Conservation (phyloP, 2,113 vertebrate genomes). For the Dicentrarchus labrax region DNA sequence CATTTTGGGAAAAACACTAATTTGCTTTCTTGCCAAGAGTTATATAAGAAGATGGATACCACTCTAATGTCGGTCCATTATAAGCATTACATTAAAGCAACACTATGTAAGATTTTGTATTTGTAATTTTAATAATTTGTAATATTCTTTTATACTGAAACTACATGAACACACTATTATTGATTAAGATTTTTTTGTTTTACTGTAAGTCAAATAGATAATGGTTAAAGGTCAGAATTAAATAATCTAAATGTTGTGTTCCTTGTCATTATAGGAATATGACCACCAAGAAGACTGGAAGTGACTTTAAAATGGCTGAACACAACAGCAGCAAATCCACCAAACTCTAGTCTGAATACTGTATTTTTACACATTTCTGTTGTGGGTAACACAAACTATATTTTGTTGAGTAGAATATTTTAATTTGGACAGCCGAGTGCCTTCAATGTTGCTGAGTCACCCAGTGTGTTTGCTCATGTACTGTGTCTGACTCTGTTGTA, state of each 20-base stretch:
- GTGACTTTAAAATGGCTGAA: background rate
- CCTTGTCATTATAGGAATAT: constrained; percentile 31
- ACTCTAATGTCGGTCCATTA: too few relatives aligned
- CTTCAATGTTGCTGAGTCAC: background rate
- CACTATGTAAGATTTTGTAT: too few relatives aligned
- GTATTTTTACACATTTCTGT: background rate
- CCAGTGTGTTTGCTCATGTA: background rate
- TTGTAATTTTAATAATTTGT: too few relatives aligned
- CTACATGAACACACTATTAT: background rate
- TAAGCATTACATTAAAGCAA: too few relatives aligned
- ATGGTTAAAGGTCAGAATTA: background rate
- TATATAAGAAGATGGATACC: background rate
- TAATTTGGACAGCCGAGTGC: background rate
- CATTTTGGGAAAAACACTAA: background rate
- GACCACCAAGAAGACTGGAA: background rate
- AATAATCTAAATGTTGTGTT: background rate
- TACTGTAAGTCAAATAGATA: background rate
- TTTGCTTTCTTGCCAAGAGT: background rate
- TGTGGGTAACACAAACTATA: background rate
- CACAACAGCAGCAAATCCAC: constrained; percentile 18
- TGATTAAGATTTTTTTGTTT: background rate
- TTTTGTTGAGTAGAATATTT: background rate
- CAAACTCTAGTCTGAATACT: constrained; percentile 35
- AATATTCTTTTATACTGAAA: background rate
- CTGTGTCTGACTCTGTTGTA: background rate